These are phyloP conservation scores for Hylaeus volcanicus DNA, from an alignment of 1,140 invertebrate genomes.

Conservation along the genomic window DNA sequence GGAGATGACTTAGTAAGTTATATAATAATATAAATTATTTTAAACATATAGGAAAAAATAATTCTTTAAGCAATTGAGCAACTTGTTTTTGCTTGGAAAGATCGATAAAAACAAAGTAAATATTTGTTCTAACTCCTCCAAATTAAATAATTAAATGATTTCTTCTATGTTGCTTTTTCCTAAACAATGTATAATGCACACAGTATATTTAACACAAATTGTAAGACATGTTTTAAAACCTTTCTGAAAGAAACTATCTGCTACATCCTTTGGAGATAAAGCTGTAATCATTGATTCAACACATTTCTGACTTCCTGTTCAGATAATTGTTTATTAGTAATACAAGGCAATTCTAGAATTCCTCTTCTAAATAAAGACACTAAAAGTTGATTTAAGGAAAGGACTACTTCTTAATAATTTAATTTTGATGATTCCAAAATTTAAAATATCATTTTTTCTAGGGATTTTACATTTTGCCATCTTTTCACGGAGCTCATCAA, in stretches of 20 bases:
- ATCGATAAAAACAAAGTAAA: no score
- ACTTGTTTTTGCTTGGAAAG: no score
- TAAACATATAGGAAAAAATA: no score
- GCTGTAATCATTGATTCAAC: constrained; percentile 21
- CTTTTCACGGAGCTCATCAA: constrained; percentile 92
- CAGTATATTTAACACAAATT: constrained; percentile 1
- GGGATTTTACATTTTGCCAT: constrained; percentile 92
- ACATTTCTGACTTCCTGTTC: constrained; percentile 55
- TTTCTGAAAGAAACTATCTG: constrained; percentile 18
- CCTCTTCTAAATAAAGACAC: no score
- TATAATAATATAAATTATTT: neutral
- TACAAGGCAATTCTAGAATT: no score
- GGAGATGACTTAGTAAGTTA: constrained; percentile 85
- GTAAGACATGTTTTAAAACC: constrained; percentile 6
- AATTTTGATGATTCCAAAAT: neutral
- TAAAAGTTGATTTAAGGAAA: no score
- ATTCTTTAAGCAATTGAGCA: no score
- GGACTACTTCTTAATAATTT: no score
- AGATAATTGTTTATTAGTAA: constrained; percentile 49
- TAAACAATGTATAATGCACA: neutral
- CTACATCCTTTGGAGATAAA: constrained; percentile 55
- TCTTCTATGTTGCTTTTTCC: constrained; percentile 5
- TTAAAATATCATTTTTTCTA: constrained; percentile 67
- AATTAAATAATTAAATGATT: neutral
- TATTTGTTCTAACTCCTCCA: no score